These are phyloP conservation scores for Leptestheria dahalacensis DNA, from an alignment of 1,140 invertebrate genomes.

Conservation along the genomic window DNA sequence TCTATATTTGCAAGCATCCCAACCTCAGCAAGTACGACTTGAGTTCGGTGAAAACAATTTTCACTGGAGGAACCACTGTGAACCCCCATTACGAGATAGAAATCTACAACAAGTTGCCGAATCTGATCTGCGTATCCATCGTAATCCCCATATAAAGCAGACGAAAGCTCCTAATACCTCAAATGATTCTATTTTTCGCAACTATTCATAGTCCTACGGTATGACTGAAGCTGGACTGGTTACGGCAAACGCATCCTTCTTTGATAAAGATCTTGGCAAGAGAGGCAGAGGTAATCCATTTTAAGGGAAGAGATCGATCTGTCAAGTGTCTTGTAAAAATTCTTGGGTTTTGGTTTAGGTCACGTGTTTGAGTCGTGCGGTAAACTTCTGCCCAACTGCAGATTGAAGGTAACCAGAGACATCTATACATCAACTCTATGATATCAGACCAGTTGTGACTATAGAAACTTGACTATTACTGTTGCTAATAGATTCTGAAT, in stretches of 20 bases:
- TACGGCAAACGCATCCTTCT: neutral
- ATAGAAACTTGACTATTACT: neutral
- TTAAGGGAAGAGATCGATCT: neutral
- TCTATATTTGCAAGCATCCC: neutral
- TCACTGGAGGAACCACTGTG: neutral
- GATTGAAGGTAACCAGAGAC: neutral
- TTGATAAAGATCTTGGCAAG: neutral
- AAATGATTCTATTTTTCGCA: neutral
- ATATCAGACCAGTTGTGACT: neutral
- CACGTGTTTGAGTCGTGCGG: neutral
- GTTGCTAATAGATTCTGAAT: conserved; percentile 23
- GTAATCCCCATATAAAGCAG: neutral
- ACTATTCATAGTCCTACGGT: neutral
- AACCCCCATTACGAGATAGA: neutral
- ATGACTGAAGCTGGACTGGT: conserved; percentile 2
- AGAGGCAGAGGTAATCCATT: neutral
- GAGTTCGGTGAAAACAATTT: neutral
- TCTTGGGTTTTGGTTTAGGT: neutral
- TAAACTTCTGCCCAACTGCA: neutral
- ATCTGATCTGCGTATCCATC: neutral
- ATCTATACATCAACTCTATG: no score
- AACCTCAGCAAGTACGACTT: neutral
- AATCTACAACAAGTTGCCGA: neutral
- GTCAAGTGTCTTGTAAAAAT: neutral
- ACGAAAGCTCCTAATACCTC: neutral